Base-by-base conservation (phyloP, 2,888 invertebrate species). In the Helobdella robusta region DNA sequence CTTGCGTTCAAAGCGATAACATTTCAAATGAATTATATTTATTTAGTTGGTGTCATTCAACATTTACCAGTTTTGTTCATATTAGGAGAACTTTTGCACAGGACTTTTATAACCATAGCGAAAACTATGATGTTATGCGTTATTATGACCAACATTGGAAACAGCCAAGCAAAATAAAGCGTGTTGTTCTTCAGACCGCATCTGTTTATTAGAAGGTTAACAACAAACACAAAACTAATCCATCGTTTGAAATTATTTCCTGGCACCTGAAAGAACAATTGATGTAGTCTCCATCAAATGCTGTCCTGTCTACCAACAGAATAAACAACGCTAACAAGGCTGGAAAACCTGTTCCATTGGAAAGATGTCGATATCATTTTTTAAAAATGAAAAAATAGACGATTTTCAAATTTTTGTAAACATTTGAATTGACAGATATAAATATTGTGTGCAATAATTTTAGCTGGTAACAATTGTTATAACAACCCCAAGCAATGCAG, bases 131-230 rank as follows among this genome's bases (percentile, higher is more conserved):
- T 18, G 54, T 68, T 68, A 62, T 65, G 64, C 20, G 67, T 20
- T 30, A 68, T 61, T 32, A 68, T 68, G 32, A 56, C 5, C n/a
- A 48, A 25, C 67, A 68, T 67, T 15, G 68, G 68, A 5, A 68
- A 8, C n/a, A 68, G 32, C 46, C 48, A 66, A 1, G 61, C 54
- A 56, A 50, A 35, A 4, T 61, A 23, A 8, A 61, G 20, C 44
- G 59, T 66, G 15, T 30, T 32, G 18, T 32, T 28, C 8, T 61
- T 59, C 61, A 66, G 30, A 15, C 61, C 30, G 40, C 66, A 66
- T 54, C 66, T 66, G n/a, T 20, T 54, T 8, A 23, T 18, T n/a
- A n/a, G n/a, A n/a, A n/a, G n/a, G n/a, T n/a, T n/a, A n/a, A n/a
- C n/a, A n/a, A n/a, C n/a, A n/a, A n/a, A n/a, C n/a, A n/a, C n/a